Conservation (phyloP, 2,113 vertebrate species). For the Heteronetta atricapilla region DNA sequence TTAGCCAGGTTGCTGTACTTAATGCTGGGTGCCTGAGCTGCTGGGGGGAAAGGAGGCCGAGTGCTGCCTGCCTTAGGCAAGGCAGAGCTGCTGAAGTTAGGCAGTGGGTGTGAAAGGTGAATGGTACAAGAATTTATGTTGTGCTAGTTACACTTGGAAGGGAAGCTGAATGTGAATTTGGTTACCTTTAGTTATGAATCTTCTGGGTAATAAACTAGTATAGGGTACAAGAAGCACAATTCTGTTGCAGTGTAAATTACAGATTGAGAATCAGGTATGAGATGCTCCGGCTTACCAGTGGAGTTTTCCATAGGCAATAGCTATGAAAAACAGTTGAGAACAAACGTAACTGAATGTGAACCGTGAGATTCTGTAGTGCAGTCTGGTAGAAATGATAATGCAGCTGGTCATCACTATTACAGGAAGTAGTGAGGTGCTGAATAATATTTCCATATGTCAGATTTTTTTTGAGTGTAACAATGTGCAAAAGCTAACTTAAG, state of each 20-base stretch:
- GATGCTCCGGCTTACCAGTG: not conserved
- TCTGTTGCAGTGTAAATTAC: not conserved
- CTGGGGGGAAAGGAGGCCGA: not conserved
- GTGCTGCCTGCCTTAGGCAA: not conserved
- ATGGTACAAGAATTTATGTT: not conserved
- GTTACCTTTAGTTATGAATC: not conserved
- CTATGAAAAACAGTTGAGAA: not conserved
- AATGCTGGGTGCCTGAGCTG: not conserved
- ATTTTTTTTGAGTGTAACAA: not conserved
- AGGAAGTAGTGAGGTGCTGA: not conserved
- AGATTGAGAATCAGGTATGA: not conserved
- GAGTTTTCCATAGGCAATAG: not conserved
- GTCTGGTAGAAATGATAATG: not conserved
- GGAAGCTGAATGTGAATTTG: not conserved
- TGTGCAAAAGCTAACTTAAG: not conserved
- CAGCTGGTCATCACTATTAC: not conserved
- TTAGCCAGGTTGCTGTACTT: not conserved
- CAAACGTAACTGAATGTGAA: not conserved
- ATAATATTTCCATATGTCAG: not conserved
- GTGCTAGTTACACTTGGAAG: not conserved
- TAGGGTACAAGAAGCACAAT: not conserved
- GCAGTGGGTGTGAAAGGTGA: not conserved
- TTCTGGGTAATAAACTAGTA: not conserved
- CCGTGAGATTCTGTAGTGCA: not conserved
- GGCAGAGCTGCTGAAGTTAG: not conserved